Evolutionary conservation across 2,888 invertebrate species (phyloP).

Genomic region (Sminthurinus aureus): DNA sequence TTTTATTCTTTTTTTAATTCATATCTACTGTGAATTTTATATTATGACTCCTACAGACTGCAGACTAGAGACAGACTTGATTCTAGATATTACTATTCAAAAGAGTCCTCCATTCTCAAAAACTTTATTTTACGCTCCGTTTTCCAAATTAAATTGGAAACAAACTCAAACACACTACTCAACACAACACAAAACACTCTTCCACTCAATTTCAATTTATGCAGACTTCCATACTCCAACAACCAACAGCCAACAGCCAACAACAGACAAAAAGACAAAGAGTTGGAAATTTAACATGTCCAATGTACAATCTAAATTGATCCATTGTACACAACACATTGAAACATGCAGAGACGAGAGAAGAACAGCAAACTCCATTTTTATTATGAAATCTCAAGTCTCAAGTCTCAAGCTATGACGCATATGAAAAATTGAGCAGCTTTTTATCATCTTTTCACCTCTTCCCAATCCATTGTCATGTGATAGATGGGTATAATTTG

Average conservation of each 20-base stretch:
- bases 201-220: neutral
- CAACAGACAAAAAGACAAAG: neutral
- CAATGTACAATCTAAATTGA: neutral
- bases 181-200: no score
- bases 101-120: constrained; percentile 9
- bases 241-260: neutral
- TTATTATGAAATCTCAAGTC: no score
- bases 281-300: neutral
- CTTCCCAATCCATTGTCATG: no score
- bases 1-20: no score
- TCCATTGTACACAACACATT: neutral
- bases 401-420: no score
- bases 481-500: no score
- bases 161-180: neutral
- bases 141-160: neutral
- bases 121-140: neutral
- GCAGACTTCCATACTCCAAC: neutral
- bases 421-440: neutral
- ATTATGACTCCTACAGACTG: no score
- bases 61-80: neutral
- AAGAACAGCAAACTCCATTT: neutral
- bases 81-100: neutral
- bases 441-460: neutral
- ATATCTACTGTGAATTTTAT: no score
- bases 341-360: neutral